A percentile compares a stretch with the other conserved stretches of the same genome.
phyloP scores from a whole-genome alignment of 2,888 invertebrate species.

The Gnatocerus cornutus region DNA sequence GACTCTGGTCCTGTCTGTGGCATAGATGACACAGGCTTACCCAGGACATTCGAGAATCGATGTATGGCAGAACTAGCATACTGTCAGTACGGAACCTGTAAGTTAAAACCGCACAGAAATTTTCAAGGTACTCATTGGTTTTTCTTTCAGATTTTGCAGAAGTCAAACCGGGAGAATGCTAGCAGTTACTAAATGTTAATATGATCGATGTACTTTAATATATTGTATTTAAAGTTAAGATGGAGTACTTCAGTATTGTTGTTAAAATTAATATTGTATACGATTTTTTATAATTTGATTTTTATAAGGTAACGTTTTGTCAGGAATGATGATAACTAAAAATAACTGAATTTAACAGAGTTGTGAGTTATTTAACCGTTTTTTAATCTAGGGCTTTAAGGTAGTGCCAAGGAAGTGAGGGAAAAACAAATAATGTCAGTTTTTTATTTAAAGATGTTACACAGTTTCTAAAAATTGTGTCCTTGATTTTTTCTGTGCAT shows the following conservation, averaged over 20 bases:
- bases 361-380: neutral
- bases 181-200: constrained; percentile 11
- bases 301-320: constrained; percentile 16
- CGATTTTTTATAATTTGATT: constrained; percentile 33
- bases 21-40: constrained; percentile 75
- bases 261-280: constrained; percentile 40
- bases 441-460: too few relatives aligned
- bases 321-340: neutral
- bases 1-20: constrained; percentile 75
- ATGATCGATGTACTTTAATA: constrained; percentile 17
- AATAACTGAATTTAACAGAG: constrained; percentile 10
- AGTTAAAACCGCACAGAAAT: constrained; percentile 62
- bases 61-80: constrained; percentile 75
- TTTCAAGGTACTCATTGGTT: neutral
- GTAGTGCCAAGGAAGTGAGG: too few relatives aligned
- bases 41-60: constrained; percentile 75
- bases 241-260: constrained; percentile 37
- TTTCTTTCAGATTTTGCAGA: constrained; percentile 74
- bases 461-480: too few relatives aligned
- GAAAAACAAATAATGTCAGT: too few relatives aligned
- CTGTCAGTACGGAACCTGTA: constrained; percentile 76
- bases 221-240: constrained; percentile 26
- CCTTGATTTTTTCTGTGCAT: too few relatives aligned
- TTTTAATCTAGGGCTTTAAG: too few relatives aligned
- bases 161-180: constrained; percentile 75